These are phyloP conservation scores for Drosophila setifemur DNA, from an alignment of 1,140 invertebrate genomes.

Conservation along the genomic window DNA sequence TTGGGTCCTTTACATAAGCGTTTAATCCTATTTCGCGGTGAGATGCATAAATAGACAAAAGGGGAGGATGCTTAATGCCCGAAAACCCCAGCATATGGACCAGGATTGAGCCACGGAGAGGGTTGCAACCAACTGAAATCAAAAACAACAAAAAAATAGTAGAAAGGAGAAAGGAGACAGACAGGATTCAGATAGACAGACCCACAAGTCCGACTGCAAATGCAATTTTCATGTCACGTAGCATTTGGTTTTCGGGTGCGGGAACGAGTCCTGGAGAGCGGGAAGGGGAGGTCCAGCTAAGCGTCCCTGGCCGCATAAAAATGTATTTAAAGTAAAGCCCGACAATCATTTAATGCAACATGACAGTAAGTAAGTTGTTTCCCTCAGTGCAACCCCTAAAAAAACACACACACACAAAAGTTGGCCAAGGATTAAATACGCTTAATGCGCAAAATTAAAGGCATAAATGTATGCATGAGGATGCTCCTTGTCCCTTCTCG, in stretches of 20 bases:
- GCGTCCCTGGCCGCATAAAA: constrained; percentile 60
- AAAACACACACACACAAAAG: constrained; percentile 39
- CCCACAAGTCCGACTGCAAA: constrained; percentile 57
- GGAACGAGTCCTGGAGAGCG: not conserved
- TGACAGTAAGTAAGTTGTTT: constrained; percentile 67
- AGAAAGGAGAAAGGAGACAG: constrained; percentile 3
- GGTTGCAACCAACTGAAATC: not conserved
- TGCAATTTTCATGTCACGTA: constrained; percentile 80
- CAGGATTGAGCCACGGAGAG: constrained; percentile 37
- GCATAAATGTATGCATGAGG: constrained; percentile 58
- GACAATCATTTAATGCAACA: constrained; percentile 76
- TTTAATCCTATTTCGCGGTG: constrained; percentile 82
- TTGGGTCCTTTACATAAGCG: constrained; percentile 81
- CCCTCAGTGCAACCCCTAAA: constrained; percentile 38
- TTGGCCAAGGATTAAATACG: constrained; percentile 71
- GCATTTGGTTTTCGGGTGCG: constrained; percentile 48
- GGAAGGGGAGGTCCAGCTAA: constrained; percentile 39
- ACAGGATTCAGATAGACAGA: no score
- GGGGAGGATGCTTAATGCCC: constrained; percentile 51
- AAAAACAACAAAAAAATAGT: not conserved
- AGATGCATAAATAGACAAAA: constrained; percentile 81
- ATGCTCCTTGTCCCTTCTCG: constrained; percentile 4
- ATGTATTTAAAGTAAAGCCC: constrained; percentile 65
- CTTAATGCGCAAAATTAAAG: constrained; percentile 79
- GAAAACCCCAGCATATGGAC: constrained; percentile 63